phyloP scores from a whole-genome alignment of 2,888 invertebrate genomes.

The Amiota communis region DNA sequence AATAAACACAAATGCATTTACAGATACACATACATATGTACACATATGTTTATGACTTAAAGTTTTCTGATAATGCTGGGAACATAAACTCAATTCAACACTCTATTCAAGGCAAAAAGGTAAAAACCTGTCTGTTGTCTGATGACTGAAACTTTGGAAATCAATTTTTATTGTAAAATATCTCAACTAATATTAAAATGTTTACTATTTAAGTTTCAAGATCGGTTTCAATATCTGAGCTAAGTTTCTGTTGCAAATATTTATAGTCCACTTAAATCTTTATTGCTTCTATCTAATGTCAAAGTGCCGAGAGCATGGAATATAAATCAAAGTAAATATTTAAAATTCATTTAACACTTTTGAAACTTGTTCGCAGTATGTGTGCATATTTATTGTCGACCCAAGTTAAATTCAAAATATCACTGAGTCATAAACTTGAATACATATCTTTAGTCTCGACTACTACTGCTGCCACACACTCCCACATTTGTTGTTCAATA shows the following conservation, averaged over 20 bases:
- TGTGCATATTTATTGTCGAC: conserved; percentile 16
- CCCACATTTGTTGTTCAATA: conserved; percentile 65
- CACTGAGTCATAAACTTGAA: conserved; percentile 61
- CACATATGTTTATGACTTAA: not conserved
- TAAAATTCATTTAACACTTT: conserved; percentile 60
- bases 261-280: conserved; percentile 53
- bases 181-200: conserved; percentile 3
- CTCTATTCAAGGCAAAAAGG: not conserved
- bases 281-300: conserved; percentile 50
- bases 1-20: conserved; percentile 37
- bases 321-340: conserved; percentile 62
- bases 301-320: conserved; percentile 36
- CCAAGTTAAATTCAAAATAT: not conserved
- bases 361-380: conserved; percentile 32
- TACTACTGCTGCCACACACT: conserved; percentile 43
- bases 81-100: conserved; percentile 2
- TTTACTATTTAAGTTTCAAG: not conserved
- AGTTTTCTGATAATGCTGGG: conserved; percentile 17
- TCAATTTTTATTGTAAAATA: no score
- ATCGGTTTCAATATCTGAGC: not conserved
- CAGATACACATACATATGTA: not conserved
- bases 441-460: conserved; percentile 39
- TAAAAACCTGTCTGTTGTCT: not conserved
- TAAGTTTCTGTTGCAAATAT: conserved; percentile 47
- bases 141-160: no score